Percentiles rank a stretch among this genome's conserved stretches.
These are phyloP conservation scores for Deroplatys truncata DNA, from an alignment of 2,888 invertebrate genomes.

Conservation along the genomic window DNA sequence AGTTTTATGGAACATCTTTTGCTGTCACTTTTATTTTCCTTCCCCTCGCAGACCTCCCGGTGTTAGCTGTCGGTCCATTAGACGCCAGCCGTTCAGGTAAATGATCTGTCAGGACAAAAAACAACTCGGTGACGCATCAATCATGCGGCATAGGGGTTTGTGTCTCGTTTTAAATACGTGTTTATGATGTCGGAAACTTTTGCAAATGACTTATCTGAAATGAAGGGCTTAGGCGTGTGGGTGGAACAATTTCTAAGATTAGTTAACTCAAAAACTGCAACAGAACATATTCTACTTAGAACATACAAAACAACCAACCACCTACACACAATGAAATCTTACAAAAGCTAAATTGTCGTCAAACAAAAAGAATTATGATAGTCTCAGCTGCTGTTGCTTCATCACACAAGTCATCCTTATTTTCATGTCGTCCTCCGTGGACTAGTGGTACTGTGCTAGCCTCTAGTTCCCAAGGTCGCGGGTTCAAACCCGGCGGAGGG, in stretches of 20 bases:
- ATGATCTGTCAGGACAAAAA: not conserved
- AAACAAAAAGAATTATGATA: too few relatives aligned
- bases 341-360: too few relatives aligned
- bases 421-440: too few relatives aligned
- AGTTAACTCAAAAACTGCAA: too few relatives aligned
- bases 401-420: too few relatives aligned
- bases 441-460: too few relatives aligned
- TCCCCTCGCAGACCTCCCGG: constrained; percentile 6
- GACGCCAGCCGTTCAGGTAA: not conserved
- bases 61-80: not conserved
- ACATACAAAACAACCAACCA: too few relatives aligned
- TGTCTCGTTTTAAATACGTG: not conserved
- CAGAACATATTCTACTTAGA: too few relatives aligned
- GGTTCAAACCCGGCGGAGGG: too few relatives aligned
- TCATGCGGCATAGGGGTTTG: not conserved
- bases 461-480: too few relatives aligned
- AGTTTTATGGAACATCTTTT: not conserved
- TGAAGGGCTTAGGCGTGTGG: not conserved
- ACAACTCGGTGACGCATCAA: not conserved
- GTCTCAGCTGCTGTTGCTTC: too few relatives aligned
- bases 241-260: not conserved
- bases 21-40: not conserved
- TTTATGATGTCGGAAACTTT: not conserved
- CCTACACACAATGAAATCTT: too few relatives aligned
- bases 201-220: not conserved